phyloP scores from a whole-genome alignment of 1,140 invertebrate genomes.

The Atta texana region DNA sequence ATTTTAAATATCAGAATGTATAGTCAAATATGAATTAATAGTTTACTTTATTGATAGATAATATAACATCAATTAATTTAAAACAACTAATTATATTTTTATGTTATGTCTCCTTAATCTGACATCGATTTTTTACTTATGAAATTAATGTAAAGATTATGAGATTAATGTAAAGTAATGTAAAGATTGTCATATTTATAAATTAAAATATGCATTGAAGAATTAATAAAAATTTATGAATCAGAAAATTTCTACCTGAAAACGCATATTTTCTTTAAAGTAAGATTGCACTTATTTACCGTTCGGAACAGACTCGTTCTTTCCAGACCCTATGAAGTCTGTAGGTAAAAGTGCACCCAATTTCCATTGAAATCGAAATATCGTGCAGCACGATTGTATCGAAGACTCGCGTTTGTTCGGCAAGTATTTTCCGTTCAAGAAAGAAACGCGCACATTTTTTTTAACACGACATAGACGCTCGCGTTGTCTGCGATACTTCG shows the following conservation, averaged over 20 bases:
- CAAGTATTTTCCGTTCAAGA: conserved; percentile 36
- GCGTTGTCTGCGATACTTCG: conserved; percentile 37
- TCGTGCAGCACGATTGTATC: conserved; percentile 43
- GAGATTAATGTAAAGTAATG: neutral
- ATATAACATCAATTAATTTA: neutral
- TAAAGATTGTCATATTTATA: neutral
- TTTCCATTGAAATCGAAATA: conserved; percentile 64
- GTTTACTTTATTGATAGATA: neutral
- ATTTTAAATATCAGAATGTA: neutral
- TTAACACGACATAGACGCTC: conserved; percentile 34
- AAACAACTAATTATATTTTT: neutral
- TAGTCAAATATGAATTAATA: neutral
- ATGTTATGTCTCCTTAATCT: neutral
- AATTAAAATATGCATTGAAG: neutral
- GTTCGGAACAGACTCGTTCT: conserved; percentile 4
- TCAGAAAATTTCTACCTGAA: neutral
- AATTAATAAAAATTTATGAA: neutral
- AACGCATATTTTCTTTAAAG: neutral
- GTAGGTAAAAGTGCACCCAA: conserved; percentile 48
- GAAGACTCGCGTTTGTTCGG: conserved; percentile 48
- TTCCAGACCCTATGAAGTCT: conserved; percentile 41
- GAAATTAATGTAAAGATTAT: neutral
- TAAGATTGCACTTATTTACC: conserved; percentile 40
- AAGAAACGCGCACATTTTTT: conserved; percentile 49
- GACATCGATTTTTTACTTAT: neutral